Percentiles rank a stretch among this genome's conserved stretches.
These are phyloP conservation scores for Poecilus cupreus DNA, from an alignment of 2,888 invertebrate genomes.

Conservation along the genomic window DNA sequence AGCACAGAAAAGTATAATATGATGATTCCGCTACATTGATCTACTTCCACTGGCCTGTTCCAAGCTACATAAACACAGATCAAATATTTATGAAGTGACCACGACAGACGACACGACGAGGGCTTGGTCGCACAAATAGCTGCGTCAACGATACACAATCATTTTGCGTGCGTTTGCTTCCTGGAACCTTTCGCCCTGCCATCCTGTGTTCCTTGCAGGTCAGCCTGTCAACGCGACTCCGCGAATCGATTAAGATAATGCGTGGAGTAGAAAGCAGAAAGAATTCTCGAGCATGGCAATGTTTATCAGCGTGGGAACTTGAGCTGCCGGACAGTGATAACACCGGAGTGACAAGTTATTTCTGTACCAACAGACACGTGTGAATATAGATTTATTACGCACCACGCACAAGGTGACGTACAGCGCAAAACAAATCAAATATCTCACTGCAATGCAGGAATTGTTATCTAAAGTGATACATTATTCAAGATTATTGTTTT, in stretches of 20 bases:
- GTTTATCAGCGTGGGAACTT: constrained; percentile 48
- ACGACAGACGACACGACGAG: background rate
- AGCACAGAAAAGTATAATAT: no score
- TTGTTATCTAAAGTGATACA: background rate
- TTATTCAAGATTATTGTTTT: background rate
- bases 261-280: constrained; percentile 24
- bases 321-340: constrained; percentile 39
- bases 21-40: background rate
- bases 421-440: constrained; percentile 8
- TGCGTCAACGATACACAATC: constrained; percentile 64
- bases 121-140: constrained; percentile 64
- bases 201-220: background rate
- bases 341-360: constrained; percentile 35
- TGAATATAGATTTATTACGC: constrained; percentile 43
- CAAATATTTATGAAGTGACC: constrained; percentile 40
- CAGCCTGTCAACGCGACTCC: constrained; percentile 12
- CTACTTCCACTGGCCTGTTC: background rate
- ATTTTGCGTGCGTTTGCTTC: constrained; percentile 37
- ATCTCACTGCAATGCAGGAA: background rate
- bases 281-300: constrained; percentile 13
- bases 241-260: constrained; percentile 51
- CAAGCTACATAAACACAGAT: background rate
- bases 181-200: background rate
- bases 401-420: constrained; percentile 14
- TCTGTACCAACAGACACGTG: constrained; percentile 33